These are phyloP conservation scores for Steinernema khuongi DNA, from an alignment of 1,140 invertebrate genomes.

Conservation along the genomic window DNA sequence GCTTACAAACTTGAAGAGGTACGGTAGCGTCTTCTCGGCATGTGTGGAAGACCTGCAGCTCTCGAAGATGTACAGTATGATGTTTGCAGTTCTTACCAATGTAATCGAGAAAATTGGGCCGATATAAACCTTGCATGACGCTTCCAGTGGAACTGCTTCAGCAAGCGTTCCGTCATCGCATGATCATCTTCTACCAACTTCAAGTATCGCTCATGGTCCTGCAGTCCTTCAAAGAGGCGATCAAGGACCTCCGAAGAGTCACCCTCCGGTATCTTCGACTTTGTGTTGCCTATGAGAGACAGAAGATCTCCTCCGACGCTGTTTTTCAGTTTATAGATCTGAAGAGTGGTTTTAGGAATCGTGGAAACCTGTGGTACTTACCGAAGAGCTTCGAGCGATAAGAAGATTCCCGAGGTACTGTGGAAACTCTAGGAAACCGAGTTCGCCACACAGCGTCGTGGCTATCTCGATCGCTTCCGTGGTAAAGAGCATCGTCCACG, in stretches of 20 bases:
- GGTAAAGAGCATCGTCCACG: not conserved
- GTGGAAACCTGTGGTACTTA: not conserved
- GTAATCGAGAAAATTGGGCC: not conserved
- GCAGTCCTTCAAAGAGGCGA: not conserved
- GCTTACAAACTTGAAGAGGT: slow-evolving; percentile 4
- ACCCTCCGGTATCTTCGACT: not conserved
- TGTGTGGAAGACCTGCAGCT: not conserved
- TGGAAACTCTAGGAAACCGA: slow-evolving; percentile 20
- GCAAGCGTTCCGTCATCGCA: not conserved
- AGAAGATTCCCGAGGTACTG: slow-evolving; percentile 24
- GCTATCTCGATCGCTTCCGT: not conserved
- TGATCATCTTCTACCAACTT: not conserved
- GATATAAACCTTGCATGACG: not conserved
- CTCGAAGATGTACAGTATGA: not conserved
- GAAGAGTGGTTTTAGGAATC: not conserved
- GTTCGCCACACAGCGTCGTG: not conserved
- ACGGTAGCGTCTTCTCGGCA: not conserved
- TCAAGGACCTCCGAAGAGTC: not conserved
- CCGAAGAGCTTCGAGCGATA: not conserved
- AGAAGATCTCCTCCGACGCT: not conserved
- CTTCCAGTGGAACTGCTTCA: slow-evolving; percentile 3
- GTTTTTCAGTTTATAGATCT: not conserved
- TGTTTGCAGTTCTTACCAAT: not conserved
- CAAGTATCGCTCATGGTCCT: not conserved
- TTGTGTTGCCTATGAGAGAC: not conserved